Evolutionary conservation across 2,888 invertebrate genomes (phyloP), one percentile per base, ranked within the genome.

Genomic region (Torymus texanus): DNA sequence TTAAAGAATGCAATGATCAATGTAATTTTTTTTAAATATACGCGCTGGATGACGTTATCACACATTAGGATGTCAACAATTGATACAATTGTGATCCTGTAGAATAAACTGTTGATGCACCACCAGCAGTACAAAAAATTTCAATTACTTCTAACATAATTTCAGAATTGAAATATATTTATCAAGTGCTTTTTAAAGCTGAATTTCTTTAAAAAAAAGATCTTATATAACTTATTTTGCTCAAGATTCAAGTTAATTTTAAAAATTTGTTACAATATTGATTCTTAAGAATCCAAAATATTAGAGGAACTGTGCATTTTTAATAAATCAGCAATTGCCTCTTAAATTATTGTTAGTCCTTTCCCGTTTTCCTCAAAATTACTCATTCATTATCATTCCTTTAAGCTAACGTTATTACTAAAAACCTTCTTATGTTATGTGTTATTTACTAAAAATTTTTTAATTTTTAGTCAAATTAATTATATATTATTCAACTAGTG

Each of bases 1-100:
- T 58, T n/a, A 79, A n/a, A 76, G 16, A 24, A 67, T 72, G 66
- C 41, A 66, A 65, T 77, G 70, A 58, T 65, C 56, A 14, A 62
- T 71, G 63, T 66, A 62, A 67, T 51, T 67, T 53, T 58, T 68
- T 72, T 67, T 75, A n/a, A 67, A 67, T 66, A 67, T 10, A 67
- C 53, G 66, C 53, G 51, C 67, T 80, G 71, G 62, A 29, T 74
- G 70, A 80, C 16, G 55, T 61, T 77, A 80, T 77, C 74, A 80
- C 80, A 80, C 62, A 73, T 75, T 21, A 81, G 72, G 72, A 78
- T 73, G 12, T 18, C n/a, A 67, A 55, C 78, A 78, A 81, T 81
- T 81, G 81, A 81, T 81, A 78, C 81, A 81, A 81, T 81, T 81
- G 72, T 14, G 24, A 67, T 75, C 72, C 75, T 68, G 65, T 24